A percentile compares a stretch with the other conserved stretches of the same genome.
Conservation (phyloP, 92 coral and sea anemone species). For the Zoanthus gigantus region DNA sequence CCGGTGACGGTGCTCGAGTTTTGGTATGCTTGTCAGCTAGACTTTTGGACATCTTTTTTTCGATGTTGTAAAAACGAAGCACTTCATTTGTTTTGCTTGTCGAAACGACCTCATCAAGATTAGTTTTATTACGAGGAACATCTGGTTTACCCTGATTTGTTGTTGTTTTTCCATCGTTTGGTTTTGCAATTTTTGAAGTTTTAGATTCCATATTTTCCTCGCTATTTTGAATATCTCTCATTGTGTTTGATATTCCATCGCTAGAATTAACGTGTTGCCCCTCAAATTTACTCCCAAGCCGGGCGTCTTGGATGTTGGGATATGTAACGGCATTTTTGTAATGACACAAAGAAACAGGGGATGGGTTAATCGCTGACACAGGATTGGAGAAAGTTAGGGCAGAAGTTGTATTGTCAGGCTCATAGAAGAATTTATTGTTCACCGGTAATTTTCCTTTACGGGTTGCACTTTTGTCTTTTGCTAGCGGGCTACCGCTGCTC, state of each 20-base stretch:
- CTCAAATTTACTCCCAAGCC: neutral
- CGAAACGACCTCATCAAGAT: neutral
- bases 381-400: neutral
- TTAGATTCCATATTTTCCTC: neutral
- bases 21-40: constrained; percentile 6
- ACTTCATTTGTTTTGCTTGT: neutral
- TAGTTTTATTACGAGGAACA: neutral
- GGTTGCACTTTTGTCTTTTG: neutral
- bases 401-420: neutral
- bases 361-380: no score
- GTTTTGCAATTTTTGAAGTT: neutral
- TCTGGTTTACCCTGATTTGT: neutral
- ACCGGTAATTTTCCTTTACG: neutral
- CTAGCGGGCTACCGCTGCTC: neutral
- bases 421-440: constrained; percentile 19
- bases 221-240: neutral
- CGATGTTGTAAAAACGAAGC: neutral
- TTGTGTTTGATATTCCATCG: neutral
- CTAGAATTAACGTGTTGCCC: neutral
- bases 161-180: neutral
- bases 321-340: neutral
- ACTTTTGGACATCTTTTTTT: neutral
- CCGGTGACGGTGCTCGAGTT: constrained; percentile 75
- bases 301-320: neutral
- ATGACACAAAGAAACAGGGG: neutral